Conservation (phyloP, 2,797 vertebrate genomes). For the Falco rusticolus region DNA sequence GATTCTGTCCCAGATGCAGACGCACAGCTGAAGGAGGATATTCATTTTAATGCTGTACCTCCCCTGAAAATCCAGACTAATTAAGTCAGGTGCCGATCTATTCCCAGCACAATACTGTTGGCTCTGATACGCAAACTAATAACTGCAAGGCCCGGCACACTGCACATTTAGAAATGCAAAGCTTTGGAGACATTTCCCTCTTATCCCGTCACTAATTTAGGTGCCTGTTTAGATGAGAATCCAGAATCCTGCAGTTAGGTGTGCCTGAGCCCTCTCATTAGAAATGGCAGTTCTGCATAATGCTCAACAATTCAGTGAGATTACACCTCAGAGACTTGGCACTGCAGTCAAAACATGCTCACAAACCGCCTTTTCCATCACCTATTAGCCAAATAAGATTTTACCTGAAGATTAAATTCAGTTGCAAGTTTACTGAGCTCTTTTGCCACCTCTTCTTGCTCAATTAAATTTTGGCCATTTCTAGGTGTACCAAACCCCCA, state of each 20-base stretch:
- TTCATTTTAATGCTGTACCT: background rate
- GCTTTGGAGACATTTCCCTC: background rate
- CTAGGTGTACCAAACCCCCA: background rate
- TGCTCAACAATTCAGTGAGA: background rate
- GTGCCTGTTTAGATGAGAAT: background rate
- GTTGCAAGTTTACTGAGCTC: background rate
- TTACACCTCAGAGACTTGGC: background rate
- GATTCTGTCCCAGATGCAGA: background rate
- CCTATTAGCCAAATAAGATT: background rate
- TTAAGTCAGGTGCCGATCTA: background rate
- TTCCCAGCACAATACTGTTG: background rate
- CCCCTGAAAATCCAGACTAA: background rate
- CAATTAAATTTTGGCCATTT: background rate
- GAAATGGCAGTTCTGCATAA: background rate
- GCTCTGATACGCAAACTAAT: background rate
- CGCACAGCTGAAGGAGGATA: background rate
- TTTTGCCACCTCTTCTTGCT: background rate
- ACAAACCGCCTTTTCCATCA: background rate
- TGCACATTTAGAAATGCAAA: background rate
- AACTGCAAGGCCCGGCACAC: background rate
- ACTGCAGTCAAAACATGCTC: background rate
- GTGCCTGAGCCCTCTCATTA: background rate
- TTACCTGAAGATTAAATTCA: background rate
- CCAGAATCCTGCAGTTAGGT: background rate
- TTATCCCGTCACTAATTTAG: background rate